These are phyloP conservation scores for Acyrthosiphon pisum DNA, from an alignment of 1,140 invertebrate genomes.

Conservation along the genomic window DNA sequence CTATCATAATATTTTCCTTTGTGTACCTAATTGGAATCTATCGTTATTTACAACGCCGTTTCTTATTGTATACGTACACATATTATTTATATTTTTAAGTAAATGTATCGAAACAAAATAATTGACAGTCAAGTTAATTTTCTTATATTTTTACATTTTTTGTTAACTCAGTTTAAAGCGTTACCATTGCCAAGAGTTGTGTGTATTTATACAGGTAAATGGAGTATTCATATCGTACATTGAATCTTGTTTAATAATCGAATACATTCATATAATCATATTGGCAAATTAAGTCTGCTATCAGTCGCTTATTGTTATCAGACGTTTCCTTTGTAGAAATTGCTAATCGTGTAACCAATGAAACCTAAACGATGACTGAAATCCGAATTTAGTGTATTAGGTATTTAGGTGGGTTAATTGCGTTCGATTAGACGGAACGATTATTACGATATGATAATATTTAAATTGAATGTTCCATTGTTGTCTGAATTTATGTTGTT, in stretches of 20 bases:
- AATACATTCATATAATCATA: neutral
- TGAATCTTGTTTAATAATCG: neutral
- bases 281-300: neutral
- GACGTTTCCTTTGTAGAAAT: neutral
- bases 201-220: neutral
- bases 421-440: neutral
- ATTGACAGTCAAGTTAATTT: too few species aligned
- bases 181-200: neutral
- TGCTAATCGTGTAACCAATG: neutral
- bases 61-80: too few species aligned
- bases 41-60: neutral
- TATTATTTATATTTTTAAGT: too few species aligned
- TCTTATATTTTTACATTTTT: too few species aligned
- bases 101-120: too few species aligned
- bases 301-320: neutral
- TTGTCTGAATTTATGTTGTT: neutral
- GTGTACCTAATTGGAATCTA: neutral
- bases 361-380: neutral
- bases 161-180: too few species aligned
- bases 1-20: neutral
- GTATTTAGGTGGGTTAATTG: neutral
- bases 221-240: neutral
- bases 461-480: constrained; percentile 24
- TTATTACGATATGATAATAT: neutral
- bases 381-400: neutral